Evolutionary conservation across 1,140 invertebrate species (phyloP).

Genomic region (Panagrolaimus sp.): DNA sequence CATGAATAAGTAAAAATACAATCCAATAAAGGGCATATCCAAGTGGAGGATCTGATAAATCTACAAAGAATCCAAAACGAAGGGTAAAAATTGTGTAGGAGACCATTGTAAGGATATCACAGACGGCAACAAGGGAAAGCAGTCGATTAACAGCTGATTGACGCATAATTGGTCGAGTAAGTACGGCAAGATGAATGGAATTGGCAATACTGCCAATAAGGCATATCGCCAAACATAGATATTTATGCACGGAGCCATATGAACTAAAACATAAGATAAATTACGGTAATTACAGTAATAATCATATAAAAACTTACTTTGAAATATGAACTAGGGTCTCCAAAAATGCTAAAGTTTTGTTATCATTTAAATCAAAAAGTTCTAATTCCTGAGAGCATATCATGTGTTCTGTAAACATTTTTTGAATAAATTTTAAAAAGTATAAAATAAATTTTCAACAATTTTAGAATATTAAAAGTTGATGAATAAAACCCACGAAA

Average conservation of each 20-base stretch:
- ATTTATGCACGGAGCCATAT: slow-evolving; percentile 46
- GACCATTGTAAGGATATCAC: slow-evolving; percentile 47
- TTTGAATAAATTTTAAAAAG: not conserved
- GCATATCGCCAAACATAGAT: slow-evolving; percentile 42
- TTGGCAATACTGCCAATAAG: slow-evolving; percentile 44
- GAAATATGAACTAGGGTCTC: slow-evolving; percentile 48
- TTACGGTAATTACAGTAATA: not conserved
- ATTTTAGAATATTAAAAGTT: not conserved
- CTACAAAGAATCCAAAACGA: slow-evolving; percentile 47
- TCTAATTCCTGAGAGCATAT: slow-evolving; percentile 47
- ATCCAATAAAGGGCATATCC: slow-evolving; percentile 45
- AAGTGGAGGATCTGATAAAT: slow-evolving; percentile 36
- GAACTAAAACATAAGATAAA: slow-evolving; percentile 37
- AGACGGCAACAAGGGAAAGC: slow-evolving; percentile 43
- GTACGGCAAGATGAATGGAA: slow-evolving; percentile 41
- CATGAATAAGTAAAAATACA: slow-evolving; percentile 41
- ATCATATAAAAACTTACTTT: slow-evolving; percentile 35
- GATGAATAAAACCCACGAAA: not conserved
- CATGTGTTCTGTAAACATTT: slow-evolving; percentile 29
- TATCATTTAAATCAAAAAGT: slow-evolving; percentile 46
- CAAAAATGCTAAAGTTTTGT: slow-evolving; percentile 39
- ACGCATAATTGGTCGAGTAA: slow-evolving; percentile 43
- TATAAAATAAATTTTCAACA: too few species aligned
- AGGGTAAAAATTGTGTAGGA: slow-evolving; percentile 46
- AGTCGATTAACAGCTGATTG: slow-evolving; percentile 49